Conservation (phyloP, 2,113 vertebrate species). For the Pomatorhinus ruficollis region DNA sequence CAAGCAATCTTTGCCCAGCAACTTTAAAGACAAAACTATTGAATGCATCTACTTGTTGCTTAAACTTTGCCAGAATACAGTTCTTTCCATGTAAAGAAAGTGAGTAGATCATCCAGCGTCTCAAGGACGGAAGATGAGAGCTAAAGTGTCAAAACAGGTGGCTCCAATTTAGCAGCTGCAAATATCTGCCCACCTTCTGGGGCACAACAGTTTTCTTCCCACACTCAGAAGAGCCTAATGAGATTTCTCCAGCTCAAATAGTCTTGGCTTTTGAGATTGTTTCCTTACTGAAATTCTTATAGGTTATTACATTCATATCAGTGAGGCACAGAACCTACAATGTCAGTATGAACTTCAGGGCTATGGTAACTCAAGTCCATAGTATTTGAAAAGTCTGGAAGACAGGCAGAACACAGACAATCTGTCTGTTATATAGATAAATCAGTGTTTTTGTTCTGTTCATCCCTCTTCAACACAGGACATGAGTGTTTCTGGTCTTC, state of each 20-base stretch:
- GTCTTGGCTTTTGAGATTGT: neutral
- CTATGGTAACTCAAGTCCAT: neutral
- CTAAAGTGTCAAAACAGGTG: neutral
- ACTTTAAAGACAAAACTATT: neutral
- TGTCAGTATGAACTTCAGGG: neutral
- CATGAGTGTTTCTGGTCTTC: neutral
- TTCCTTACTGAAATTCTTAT: neutral
- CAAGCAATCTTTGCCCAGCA: neutral
- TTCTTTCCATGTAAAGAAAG: neutral
- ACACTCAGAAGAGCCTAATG: neutral
- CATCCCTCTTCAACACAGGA: neutral
- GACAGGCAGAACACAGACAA: neutral
- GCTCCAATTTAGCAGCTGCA: neutral
- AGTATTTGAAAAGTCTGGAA: neutral
- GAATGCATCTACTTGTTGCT: neutral
- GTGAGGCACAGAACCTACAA: neutral
- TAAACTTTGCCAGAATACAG: neutral
- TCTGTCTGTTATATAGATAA: neutral
- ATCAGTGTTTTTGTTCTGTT: rapidly evolving
- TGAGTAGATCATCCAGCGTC: neutral
- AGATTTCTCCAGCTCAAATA: neutral
- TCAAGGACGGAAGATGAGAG: neutral
- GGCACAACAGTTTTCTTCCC: neutral
- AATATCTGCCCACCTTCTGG: neutral
- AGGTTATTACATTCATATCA: neutral